Conservation (phyloP, 2,888 invertebrate genomes). For the Acrobasis consociella region DNA sequence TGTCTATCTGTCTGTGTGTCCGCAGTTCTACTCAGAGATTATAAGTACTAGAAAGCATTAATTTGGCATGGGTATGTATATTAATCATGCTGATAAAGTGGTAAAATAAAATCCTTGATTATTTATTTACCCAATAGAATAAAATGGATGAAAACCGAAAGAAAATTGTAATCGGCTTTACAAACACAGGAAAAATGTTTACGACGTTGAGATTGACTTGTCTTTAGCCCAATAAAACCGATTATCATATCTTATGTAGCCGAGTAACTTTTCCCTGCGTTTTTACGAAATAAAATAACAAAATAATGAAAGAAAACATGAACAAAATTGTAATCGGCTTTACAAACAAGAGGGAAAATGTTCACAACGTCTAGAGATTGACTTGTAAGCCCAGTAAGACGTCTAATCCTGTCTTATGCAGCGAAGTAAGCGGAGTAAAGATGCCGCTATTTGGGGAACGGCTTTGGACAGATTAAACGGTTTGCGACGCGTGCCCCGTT, state of each 20-base stretch:
- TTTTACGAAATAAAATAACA: background rate
- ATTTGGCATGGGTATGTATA: too few relatives aligned
- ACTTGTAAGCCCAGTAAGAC: conserved; percentile 37
- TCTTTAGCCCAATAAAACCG: conserved; percentile 63
- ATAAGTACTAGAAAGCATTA: too few relatives aligned
- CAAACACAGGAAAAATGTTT: conserved; percentile 36
- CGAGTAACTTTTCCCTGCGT: conserved; percentile 4
- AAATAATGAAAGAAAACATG: background rate
- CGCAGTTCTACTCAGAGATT: too few relatives aligned
- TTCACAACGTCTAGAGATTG: conserved; percentile 25
- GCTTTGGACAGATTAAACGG: conserved; percentile 60
- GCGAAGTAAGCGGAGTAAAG: conserved; percentile 23
- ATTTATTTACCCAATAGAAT: too few relatives aligned
- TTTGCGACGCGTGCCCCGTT: conserved; percentile 17
- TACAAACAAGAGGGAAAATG: conserved; percentile 21
- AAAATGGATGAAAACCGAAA: background rate
- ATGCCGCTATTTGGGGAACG: conserved; percentile 41
- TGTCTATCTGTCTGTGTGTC: too few relatives aligned
- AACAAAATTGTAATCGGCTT: conserved; percentile 16
- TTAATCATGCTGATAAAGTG: too few relatives aligned
- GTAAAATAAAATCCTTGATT: too few relatives aligned
- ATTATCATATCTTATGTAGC: conserved; percentile 57
- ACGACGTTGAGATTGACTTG: conserved; percentile 42
- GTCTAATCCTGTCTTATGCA: conserved; percentile 36
- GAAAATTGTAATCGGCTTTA: conserved; percentile 37